These are phyloP conservation scores for Polydesmus complanatus DNA, from an alignment of 2,888 invertebrate genomes.

Conservation along the genomic window DNA sequence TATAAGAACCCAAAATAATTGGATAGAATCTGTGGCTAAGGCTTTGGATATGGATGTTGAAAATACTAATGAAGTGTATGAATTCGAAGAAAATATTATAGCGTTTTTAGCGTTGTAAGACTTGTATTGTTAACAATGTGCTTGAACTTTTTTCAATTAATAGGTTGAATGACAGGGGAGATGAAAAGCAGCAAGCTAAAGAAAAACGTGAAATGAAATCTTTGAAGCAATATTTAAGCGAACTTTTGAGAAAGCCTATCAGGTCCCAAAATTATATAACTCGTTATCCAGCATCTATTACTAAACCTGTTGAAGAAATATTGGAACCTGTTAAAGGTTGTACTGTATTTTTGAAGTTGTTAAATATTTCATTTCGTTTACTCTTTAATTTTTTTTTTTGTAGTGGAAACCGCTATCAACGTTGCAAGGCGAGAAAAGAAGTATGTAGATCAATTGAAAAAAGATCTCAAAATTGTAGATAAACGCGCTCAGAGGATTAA, in stretches of 20 bases:
- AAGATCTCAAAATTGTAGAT: neutral
- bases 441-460: neutral
- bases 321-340: neutral
- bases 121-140: neutral
- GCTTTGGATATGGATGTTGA: constrained; percentile 75
- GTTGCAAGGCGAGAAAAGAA: neutral
- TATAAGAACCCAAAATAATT: constrained; percentile 54
- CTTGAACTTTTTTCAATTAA: neutral
- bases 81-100: neutral
- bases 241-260: constrained; percentile 1
- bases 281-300: neutral
- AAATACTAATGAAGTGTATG: constrained; percentile 36
- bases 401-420: neutral
- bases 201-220: neutral
- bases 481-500: neutral
- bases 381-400: neutral
- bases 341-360: neutral
- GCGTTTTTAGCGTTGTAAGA: neutral
- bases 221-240: neutral
- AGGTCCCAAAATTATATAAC: neutral
- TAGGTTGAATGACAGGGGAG: constrained; percentile 6
- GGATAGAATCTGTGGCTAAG: constrained; percentile 70
- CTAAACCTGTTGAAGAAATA: neutral
- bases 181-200: neutral
- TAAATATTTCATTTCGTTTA: neutral